A percentile compares a stretch with the other conserved stretches of the same genome.
phyloP scores from a whole-genome alignment of 2,797 vertebrate species.

The Acanthopagrus latus region DNA sequence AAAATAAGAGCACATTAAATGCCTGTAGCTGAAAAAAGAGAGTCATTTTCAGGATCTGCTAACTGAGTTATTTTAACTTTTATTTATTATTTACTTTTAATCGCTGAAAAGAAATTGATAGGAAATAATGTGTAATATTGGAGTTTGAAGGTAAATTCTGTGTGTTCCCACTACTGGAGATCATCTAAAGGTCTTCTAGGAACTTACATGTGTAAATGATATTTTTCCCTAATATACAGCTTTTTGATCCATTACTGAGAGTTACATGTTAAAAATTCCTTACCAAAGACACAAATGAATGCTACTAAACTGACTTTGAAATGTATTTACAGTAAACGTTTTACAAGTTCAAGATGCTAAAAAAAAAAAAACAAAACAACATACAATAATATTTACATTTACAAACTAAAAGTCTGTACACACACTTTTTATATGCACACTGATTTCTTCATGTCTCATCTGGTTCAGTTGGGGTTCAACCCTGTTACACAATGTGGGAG shows the following conservation, averaged over 20 bases:
- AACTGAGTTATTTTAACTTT: neutral
- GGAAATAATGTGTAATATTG: neutral
- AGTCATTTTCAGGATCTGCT: neutral
- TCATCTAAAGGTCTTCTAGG: neutral
- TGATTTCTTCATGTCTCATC: constrained; percentile 2
- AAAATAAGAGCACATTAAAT: neutral
- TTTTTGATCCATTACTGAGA: neutral
- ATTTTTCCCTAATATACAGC: neutral
- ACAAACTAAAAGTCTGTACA: neutral
- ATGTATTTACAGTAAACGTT: constrained; percentile 27
- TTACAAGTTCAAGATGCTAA: constrained; percentile 13
- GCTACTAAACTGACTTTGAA: neutral
- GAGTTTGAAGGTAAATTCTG: neutral
- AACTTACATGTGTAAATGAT: neutral
- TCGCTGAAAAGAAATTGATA: neutral
- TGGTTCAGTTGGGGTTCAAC: neutral
- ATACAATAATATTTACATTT: constrained; percentile 12
- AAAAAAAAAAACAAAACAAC: too few relatives aligned
- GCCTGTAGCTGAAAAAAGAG: neutral
- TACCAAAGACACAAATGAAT: neutral
- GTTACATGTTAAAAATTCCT: neutral
- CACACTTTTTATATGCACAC: neutral
- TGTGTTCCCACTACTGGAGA: neutral
- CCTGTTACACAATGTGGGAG: neutral
- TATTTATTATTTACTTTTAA: neutral